Percentiles rank a stretch among this genome's conserved stretches.
Conservation (phyloP, 2,797 vertebrate species). For the Gymnopithys bicolor region DNA sequence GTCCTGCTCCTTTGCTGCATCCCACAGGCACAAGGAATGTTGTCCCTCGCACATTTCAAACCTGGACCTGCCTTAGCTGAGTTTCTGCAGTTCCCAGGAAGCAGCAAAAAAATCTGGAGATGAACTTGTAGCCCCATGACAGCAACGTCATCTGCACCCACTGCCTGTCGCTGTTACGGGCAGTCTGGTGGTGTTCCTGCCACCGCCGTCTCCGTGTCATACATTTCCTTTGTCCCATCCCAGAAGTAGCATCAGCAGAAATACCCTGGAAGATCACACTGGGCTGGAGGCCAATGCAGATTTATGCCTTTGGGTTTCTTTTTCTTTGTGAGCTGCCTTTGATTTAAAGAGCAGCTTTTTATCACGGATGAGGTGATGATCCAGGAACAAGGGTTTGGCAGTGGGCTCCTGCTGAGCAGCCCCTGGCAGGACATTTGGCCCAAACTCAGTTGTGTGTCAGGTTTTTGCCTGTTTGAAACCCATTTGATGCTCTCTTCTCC, state of each 20-base stretch:
- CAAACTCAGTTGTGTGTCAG: not conserved
- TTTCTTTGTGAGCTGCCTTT: constrained; percentile 29
- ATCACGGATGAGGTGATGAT: constrained; percentile 16
- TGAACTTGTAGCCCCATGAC: not conserved
- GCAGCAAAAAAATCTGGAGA: not conserved
- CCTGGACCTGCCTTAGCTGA: not conserved
- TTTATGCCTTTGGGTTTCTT: not conserved
- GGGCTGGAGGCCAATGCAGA: constrained; percentile 51
- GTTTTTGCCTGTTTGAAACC: constrained; percentile 15
- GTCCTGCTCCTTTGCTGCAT: not conserved
- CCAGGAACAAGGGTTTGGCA: constrained; percentile 40
- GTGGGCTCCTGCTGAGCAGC: constrained; percentile 8
- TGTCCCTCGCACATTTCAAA: not conserved
- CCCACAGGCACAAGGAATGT: rapidly evolving
- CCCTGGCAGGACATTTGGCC: constrained; percentile 62
- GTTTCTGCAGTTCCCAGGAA: not conserved
- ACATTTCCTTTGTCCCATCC: constrained; percentile 30
- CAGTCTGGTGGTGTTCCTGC: constrained; percentile 36
- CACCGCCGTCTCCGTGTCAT: not conserved
- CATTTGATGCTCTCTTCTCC: not conserved
- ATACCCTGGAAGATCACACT: not conserved
- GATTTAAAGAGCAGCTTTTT: constrained; percentile 59
- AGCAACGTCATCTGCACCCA: not conserved
- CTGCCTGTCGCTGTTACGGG: constrained; percentile 2
- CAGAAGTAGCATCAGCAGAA: constrained; percentile 61